Evolutionary conservation across 2,113 vertebrate species (phyloP).

Genomic region (Ovis canadensis): DNA sequence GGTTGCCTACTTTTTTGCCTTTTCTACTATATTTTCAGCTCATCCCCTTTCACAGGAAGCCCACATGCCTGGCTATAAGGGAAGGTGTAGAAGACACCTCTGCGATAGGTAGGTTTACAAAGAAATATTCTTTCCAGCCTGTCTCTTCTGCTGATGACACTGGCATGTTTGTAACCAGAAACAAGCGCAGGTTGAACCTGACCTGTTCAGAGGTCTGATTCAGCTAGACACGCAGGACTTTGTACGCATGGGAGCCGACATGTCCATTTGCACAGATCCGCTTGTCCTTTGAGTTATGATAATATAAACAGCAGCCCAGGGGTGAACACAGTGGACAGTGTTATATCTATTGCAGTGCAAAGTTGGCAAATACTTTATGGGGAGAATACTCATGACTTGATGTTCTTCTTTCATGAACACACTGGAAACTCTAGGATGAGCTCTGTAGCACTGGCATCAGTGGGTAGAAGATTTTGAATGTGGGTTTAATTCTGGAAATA

Average conservation of each 20-base stretch:
- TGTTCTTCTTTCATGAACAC: background rate
- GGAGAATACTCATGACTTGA: background rate
- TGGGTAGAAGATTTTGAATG: background rate
- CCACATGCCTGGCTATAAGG: background rate
- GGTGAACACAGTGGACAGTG: background rate
- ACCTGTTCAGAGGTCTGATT: background rate
- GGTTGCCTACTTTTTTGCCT: background rate
- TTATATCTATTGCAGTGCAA: background rate
- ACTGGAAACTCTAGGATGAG: too few species aligned
- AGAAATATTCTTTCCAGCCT: background rate
- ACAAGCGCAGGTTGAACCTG: background rate
- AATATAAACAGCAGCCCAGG: background rate
- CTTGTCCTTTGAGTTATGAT: background rate
- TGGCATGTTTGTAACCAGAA: background rate
- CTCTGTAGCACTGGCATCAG: too few species aligned
- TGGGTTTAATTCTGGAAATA: background rate
- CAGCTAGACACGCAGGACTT: rapidly evolving
- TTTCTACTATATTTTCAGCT: background rate
- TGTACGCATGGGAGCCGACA: rapidly evolving
- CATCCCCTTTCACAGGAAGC: rapidly evolving
- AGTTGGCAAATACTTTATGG: background rate
- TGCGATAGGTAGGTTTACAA: background rate
- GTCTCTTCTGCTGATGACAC: too few species aligned
- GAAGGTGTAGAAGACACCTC: rapidly evolving
- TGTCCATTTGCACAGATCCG: rapidly evolving